A percentile compares a stretch with the other conserved stretches of the same genome.
Evolutionary conservation across 1,140 invertebrate genomes (phyloP).

Genomic region (Papilio polyxenes): DNA sequence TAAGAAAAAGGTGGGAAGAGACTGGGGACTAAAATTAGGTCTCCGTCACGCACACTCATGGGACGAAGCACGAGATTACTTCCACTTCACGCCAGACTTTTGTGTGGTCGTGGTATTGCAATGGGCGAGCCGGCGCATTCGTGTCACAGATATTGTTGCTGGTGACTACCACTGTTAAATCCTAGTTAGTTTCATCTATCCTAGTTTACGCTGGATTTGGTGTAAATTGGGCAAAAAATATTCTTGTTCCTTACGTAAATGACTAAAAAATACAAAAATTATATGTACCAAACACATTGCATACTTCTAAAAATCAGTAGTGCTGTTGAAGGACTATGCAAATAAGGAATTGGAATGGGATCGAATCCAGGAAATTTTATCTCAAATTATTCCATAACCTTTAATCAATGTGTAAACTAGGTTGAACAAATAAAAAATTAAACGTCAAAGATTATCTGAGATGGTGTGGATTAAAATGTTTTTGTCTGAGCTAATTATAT

Average conservation of each 20-base stretch:
- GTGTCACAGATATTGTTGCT: no score
- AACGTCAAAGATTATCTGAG: not conserved
- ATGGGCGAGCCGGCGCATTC: no score
- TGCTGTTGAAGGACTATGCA: not conserved
- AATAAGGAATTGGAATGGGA: not conserved
- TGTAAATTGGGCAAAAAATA: not conserved
- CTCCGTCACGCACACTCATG: no score
- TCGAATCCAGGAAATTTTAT: not conserved
- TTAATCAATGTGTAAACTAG: not conserved
- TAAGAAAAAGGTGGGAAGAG: no score
- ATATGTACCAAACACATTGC: not conserved
- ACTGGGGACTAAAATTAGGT: no score
- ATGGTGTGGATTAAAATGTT: conserved; percentile 1
- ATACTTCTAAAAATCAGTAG: not conserved
- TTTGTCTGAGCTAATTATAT: not conserved
- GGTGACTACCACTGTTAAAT: no score
- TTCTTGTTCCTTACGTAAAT: not conserved
- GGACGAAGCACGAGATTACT: no score
- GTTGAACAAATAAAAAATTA: not conserved
- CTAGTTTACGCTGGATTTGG: not conserved
- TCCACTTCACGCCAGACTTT: no score
- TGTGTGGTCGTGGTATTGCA: no score
- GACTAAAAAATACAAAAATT: not conserved
- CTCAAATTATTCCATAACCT: not conserved
- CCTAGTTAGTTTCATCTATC: not conserved